Evolutionary conservation across 2,797 vertebrate species (phyloP).

Genomic region (Diplodus puntazzo): DNA sequence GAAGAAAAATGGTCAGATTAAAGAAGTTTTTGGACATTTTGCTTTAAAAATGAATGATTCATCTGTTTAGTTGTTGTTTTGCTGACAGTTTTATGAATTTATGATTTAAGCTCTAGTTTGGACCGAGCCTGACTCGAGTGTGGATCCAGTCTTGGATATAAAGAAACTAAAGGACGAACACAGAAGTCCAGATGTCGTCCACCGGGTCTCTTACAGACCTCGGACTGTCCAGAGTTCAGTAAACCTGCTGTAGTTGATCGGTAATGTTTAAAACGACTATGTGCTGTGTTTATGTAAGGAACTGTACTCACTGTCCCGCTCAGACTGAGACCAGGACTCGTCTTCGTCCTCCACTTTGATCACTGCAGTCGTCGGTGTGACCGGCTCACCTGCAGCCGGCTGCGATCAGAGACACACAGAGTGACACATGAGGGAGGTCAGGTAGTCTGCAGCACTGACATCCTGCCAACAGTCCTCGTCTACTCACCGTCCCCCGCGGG

Average conservation of each 20-base stretch:
- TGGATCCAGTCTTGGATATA: not conserved
- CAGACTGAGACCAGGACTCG: slow-evolving; percentile 50
- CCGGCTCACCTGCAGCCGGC: slow-evolving; percentile 12
- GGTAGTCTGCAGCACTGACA: not conserved
- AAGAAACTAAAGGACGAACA: not conserved
- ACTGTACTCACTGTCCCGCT: slow-evolving; percentile 54
- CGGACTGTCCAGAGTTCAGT: not conserved
- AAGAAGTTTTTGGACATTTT: no score
- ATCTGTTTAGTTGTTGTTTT: no score
- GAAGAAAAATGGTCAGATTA: no score
- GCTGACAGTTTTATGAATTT: no score
- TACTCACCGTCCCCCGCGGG: slow-evolving; percentile 15
- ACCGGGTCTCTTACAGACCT: no score
- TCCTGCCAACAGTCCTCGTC: not conserved
- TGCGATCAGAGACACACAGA: slow-evolving; percentile 7
- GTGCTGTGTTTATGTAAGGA: rapidly evolving
- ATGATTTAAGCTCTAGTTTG: not conserved
- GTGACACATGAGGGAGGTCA: no score
- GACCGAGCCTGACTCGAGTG: not conserved
- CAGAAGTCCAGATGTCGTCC: no score
- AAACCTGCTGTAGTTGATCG: not conserved
- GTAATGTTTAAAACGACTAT: not conserved
- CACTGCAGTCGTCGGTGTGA: not conserved
- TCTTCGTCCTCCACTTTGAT: slow-evolving; percentile 77
- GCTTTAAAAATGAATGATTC: no score